Evolutionary conservation across 2,797 vertebrate genomes (phyloP), one percentile per base, ranked within the genome.

Genomic region (Podarcis siculus): DNA sequence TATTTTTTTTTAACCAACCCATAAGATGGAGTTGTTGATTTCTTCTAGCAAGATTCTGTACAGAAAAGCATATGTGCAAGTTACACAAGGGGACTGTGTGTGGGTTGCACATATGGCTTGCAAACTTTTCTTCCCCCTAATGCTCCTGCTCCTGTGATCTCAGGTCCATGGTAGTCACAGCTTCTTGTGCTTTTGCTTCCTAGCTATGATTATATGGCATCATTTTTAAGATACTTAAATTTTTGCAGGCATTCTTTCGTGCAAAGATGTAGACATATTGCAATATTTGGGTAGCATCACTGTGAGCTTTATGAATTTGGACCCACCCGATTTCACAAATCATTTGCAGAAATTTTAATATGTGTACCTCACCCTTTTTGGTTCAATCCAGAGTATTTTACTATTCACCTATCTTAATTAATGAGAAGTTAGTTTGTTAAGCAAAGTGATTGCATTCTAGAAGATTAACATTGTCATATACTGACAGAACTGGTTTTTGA

Each of bases 401-500:
- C 69, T 35, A 0, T 45, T 0, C 35, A n/a, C 5, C 13, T 79
- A 0, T 19, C 9, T 45, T 85, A 8, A 49, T 83, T 82, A 73
- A 23, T 37, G 1, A 49, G 21, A 7, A 23, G 61, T 61, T 17
- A 8, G 17, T 15, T 79, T 84, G 61, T 86, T 49, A 21, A 76
- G 32, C 86, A 82, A 86, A 21, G 17, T 69, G 23, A 90, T 71
- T 0, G n/a, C 12, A 10, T 55, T 85, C 84, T 66, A 58, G n/a
- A 71, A 37, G 45, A 58, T 72, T 35, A 55, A 55, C 49, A 55
- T 86, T 88, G 10, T 32, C n/a, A 1, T 32, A 21, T 83, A 0
- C 69, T 85, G 75, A 69, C 75, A 79, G 45, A 79, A 27, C 17
- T 49, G 84, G 88, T 87, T 90, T n/a, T 37, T 89, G 85, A 79